Evolutionary conservation across 1,140 invertebrate species (phyloP).

Genomic region (Ips nitidus): DNA sequence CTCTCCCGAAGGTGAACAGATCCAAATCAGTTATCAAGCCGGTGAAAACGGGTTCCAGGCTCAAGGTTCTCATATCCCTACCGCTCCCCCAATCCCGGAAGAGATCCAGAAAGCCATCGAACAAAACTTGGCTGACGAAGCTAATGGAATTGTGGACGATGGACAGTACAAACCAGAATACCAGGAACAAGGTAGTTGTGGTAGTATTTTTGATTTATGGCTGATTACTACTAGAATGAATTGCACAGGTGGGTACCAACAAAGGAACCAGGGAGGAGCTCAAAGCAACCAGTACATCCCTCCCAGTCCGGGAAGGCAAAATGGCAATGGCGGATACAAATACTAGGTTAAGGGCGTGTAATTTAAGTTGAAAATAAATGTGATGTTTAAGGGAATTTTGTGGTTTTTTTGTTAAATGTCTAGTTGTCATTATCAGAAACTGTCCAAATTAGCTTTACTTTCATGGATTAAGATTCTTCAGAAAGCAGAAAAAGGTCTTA

Average conservation of each 20-base stretch:
- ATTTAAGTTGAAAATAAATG: slow-evolving; percentile 28
- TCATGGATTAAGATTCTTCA: too few species aligned
- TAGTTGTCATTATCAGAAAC: too few species aligned
- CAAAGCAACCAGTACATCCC: slow-evolving; percentile 33
- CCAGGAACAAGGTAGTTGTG: slow-evolving; percentile 20
- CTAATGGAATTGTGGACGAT: slow-evolving; percentile 44
- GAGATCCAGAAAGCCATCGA: slow-evolving; percentile 56
- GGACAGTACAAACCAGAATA: slow-evolving; percentile 43
- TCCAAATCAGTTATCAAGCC: slow-evolving; percentile 59
- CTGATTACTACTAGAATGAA: background rate
- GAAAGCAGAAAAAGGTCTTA: too few species aligned
- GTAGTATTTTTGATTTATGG: background rate
- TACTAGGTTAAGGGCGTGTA: slow-evolving; percentile 29
- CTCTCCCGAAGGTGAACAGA: slow-evolving; percentile 57
- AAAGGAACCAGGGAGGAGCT: slow-evolving; percentile 18
- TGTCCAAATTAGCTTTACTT: too few species aligned
- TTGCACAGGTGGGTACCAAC: slow-evolving; percentile 21
- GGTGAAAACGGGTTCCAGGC: slow-evolving; percentile 60
- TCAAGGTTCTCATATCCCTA: slow-evolving; percentile 55
- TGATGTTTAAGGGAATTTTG: slow-evolving; percentile 14
- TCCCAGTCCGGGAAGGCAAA: slow-evolving; percentile 15
- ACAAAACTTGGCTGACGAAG: slow-evolving; percentile 51
- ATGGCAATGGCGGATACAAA: slow-evolving; percentile 28
- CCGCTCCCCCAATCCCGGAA: slow-evolving; percentile 55
- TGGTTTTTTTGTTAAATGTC: too few species aligned